phyloP scores from a whole-genome alignment of 2,888 invertebrate genomes.

The Ormyrus pomaceus region DNA sequence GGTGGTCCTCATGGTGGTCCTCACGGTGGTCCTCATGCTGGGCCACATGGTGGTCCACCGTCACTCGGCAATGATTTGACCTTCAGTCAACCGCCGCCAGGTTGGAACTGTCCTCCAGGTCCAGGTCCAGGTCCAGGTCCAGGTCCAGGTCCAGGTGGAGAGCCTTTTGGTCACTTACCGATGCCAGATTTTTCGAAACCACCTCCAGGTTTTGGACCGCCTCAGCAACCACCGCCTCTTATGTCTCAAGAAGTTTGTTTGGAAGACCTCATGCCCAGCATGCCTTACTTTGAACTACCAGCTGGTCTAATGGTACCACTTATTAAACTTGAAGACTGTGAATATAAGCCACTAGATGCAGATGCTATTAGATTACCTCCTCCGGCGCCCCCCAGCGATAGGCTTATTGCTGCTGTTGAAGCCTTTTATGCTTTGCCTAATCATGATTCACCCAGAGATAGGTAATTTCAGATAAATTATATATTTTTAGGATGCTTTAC shows the following conservation, averaged over 20 bases:
- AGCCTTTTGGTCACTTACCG: conserved; percentile 66
- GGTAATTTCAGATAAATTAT: conserved; percentile 75
- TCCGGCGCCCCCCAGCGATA: conserved; percentile 95
- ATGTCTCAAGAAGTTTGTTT: conserved; percentile 76
- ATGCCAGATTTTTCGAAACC: conserved; percentile 90
- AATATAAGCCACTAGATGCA: conserved; percentile 93
- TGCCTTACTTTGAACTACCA: conserved; percentile 97
- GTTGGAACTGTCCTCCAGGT: conserved; percentile 64
- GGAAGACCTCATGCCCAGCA: conserved; percentile 90
- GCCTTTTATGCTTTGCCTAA: conserved; percentile 97
- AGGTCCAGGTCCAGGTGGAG: background rate
- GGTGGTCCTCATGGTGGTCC: conserved; percentile 5
- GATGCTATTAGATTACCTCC: conserved; percentile 94
- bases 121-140: background rate
- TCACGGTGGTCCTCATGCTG: background rate
- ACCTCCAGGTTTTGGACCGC: conserved; percentile 85
- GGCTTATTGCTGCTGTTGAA: conserved; percentile 94
- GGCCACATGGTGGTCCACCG: conserved; percentile 68
- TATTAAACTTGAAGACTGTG: conserved; percentile 93
- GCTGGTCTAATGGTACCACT: conserved; percentile 99
- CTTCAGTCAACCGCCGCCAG: conserved; percentile 80
- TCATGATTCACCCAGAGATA: conserved; percentile 95
- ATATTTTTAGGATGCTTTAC: background rate
- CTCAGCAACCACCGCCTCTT: conserved; percentile 67
- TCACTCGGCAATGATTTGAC: conserved; percentile 77